These are phyloP conservation scores for Drosophila prostipennis DNA, from an alignment of 2,888 invertebrate species.

Conservation along the genomic window DNA sequence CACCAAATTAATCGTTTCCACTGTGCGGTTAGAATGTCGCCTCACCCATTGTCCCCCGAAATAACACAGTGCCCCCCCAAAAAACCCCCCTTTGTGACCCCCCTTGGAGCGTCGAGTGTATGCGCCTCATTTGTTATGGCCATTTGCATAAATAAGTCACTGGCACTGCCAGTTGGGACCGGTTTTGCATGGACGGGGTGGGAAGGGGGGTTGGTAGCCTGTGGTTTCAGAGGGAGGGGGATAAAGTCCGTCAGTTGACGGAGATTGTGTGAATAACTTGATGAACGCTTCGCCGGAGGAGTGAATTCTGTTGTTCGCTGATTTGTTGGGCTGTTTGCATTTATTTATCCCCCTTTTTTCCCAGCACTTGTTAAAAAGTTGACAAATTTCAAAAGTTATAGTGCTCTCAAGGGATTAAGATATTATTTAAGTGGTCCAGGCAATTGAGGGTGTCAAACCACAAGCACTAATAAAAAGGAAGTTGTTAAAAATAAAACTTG, in stretches of 20 bases:
- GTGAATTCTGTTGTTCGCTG: constrained; percentile 15
- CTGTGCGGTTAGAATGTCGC: constrained; percentile 59
- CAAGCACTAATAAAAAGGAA: background rate
- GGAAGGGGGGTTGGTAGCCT: background rate
- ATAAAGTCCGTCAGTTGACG: constrained; percentile 34
- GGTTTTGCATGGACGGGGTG: constrained; percentile 23
- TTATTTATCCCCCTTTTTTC: constrained; percentile 18
- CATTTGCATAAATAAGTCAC: constrained; percentile 80
- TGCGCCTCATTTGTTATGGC: constrained; percentile 77
- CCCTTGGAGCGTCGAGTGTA: constrained; percentile 38
- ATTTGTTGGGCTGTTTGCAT: constrained; percentile 31
- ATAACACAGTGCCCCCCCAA: background rate
- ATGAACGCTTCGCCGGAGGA: constrained; percentile 58
- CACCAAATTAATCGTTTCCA: constrained; percentile 76
- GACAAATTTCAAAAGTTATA: constrained; percentile 31
- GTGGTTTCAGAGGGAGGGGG: background rate
- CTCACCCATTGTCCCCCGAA: constrained; percentile 9
- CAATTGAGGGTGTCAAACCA: background rate
- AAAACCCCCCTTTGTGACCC: background rate
- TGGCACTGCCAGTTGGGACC: constrained; percentile 61
- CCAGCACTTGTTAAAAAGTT: constrained; percentile 32
- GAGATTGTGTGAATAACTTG: constrained; percentile 76
- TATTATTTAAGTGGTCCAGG: background rate
- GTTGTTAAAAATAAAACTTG: background rate
- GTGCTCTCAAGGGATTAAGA: constrained; percentile 26